Percentiles rank a stretch among this genome's conserved stretches.
Evolutionary conservation across 2,888 invertebrate species (phyloP).

Genomic region (Euclidia mi): DNA sequence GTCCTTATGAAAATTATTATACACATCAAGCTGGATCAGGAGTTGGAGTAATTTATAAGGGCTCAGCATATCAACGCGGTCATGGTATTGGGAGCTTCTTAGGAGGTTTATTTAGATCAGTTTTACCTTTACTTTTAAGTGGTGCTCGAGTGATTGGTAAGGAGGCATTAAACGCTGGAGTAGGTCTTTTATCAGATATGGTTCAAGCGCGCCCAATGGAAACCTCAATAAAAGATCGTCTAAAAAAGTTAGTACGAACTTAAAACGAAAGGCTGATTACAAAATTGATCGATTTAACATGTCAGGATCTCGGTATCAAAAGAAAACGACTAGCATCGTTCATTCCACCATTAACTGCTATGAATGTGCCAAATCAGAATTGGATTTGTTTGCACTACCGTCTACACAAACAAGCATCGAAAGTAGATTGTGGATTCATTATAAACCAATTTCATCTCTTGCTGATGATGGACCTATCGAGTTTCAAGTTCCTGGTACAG

Average conservation of each 20-base stretch:
- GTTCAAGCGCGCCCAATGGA: constrained; percentile 24
- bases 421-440: too few relatives aligned
- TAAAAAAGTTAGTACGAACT: constrained; percentile 42
- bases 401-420: too few relatives aligned
- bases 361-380: too few relatives aligned
- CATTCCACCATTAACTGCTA: too few relatives aligned
- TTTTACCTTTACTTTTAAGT: constrained; percentile 49
- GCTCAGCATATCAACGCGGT: constrained; percentile 36
- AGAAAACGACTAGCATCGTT: not conserved
- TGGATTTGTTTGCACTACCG: too few relatives aligned
- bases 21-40: constrained; percentile 52
- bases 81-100: constrained; percentile 49
- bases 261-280: too few relatives aligned
- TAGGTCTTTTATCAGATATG: too few relatives aligned
- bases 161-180: constrained; percentile 50
- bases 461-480: too few relatives aligned
- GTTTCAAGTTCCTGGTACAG: too few relatives aligned
- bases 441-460: too few relatives aligned
- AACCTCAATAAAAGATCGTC: constrained; percentile 28
- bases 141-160: constrained; percentile 48
- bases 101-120: constrained; percentile 47
- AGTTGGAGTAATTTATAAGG: constrained; percentile 51
- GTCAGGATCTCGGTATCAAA: constrained; percentile 52
- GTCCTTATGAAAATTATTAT: constrained; percentile 46
- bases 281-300: constrained; percentile 38